Conservation (phyloP, 2,888 invertebrate genomes). For the Urechis unicinctus region DNA sequence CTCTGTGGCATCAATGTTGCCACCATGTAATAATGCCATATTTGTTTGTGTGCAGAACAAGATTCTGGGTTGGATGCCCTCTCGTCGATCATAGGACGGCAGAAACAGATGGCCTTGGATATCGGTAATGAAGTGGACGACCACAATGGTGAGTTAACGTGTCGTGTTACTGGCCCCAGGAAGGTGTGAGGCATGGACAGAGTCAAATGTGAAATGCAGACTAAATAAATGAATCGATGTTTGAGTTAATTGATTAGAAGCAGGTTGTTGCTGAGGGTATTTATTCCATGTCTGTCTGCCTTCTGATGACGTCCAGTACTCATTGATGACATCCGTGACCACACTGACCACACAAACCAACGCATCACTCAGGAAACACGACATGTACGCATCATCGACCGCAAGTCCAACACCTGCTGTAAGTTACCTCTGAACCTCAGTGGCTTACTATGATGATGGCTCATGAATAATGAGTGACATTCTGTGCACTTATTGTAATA, state of each 20-base stretch:
- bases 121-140: conserved; percentile 70
- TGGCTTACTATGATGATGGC: too few relatives aligned
- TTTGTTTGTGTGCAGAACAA: conserved; percentile 58
- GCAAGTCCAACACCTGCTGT: conserved; percentile 68
- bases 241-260: too few relatives aligned
- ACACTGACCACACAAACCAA: conserved; percentile 66
- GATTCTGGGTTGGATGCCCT: conserved; percentile 69
- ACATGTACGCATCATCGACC: conserved; percentile 61
- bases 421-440: too few relatives aligned
- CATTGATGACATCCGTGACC: conserved; percentile 68
- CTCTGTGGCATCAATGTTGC: neutral
- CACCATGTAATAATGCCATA: neutral
- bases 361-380: conserved; percentile 64
- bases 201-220: neutral
- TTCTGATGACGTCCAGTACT: conserved; percentile 63
- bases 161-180: neutral
- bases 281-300: neutral
- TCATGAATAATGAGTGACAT: too few relatives aligned
- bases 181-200: neutral
- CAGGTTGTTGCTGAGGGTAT: neutral
- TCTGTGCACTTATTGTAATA: too few relatives aligned
- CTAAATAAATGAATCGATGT: too few relatives aligned
- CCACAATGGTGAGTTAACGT: conserved; percentile 63
- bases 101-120: conserved; percentile 68
- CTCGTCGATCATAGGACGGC: conserved; percentile 67